Percentiles rank a stretch among this genome's conserved stretches.
Evolutionary conservation across 2,888 invertebrate genomes (phyloP).

Genomic region (Eupithecia inturbata): DNA sequence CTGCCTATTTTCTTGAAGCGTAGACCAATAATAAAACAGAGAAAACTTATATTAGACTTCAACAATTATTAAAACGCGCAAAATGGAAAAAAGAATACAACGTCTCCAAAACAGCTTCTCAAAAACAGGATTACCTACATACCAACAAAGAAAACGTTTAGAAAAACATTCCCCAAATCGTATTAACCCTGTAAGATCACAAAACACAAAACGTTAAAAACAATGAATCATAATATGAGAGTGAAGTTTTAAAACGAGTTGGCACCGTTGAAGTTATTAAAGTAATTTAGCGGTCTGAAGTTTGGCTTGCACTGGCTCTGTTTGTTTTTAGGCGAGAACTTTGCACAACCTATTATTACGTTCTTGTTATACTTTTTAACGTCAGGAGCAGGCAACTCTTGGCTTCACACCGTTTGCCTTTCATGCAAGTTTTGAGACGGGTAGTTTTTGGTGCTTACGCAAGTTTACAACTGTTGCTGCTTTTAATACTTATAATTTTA

Average conservation of each 20-base stretch:
- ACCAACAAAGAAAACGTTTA: constrained; percentile 10
- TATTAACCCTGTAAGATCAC: constrained; percentile 15
- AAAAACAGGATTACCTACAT: background rate
- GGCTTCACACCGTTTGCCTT: constrained; percentile 37
- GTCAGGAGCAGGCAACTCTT: constrained; percentile 66
- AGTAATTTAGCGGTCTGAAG: constrained; percentile 75
- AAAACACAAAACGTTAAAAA: constrained; percentile 44
- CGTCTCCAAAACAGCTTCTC: background rate
- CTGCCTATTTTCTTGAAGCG: constrained; percentile 49
- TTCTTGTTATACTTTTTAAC: constrained; percentile 77
- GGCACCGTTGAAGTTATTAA: constrained; percentile 64
- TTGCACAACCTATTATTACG: constrained; percentile 80
- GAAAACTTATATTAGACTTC: background rate
- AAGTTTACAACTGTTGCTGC: background rate
- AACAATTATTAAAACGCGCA: background rate
- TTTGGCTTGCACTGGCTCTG: constrained; percentile 71
- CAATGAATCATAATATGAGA: constrained; percentile 56
- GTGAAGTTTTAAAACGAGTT: constrained; percentile 46
- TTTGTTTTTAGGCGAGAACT: constrained; percentile 84
- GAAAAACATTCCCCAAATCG: constrained; percentile 26
- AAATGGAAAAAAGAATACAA: constrained; percentile 7
- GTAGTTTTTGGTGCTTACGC: background rate
- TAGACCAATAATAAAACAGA: constrained; percentile 31
- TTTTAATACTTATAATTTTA: background rate
- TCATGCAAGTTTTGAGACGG: constrained; percentile 30